Base-by-base conservation (phyloP, 1,140 invertebrate species). In the Drosophila parvula region DNA sequence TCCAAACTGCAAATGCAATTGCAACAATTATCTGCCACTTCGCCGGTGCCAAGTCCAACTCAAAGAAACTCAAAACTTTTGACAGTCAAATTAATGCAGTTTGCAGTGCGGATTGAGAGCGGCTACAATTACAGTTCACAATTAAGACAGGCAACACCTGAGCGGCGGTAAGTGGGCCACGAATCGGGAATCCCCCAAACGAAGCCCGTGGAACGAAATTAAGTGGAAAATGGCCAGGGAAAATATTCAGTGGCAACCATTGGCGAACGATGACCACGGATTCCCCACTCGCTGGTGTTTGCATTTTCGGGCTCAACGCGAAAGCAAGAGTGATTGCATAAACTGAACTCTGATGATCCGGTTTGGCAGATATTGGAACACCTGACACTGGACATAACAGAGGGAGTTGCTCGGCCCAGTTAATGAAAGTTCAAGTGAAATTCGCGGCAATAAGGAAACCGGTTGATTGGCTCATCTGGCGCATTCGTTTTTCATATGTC, bases 391-490 rank as follows among this genome's bases (percentile, higher is more conserved):
- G 38, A 73, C 62, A 57, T 53, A 51, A 57, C 38, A 18, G 48
- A 81, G 69, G 80, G 76, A 85, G 81, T 78, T 69, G 32, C 57
- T 59, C 53, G 40, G 67, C 50, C 45, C 70, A 78, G 69, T 83
- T 89, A 89, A 88, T 78, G 84, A 89, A 89, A 88, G 80, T 84
- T 88, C 74, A 74, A 88, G 83, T 88, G 84, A 88, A 88, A 88
- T 89, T 76, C 70, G 84, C 73, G 68, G 50, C 51, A 47, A 68
- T 59, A 62, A 40, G 40, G 57, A 78, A 88, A 89, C 84, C 84
- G 80, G 83, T 86, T 83, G 60, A 67, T 53, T 78, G 71, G 38
- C 48, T 62, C 86, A 78, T 63, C 58, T 55, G 51, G 51, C 53
- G 32, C 53, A 60, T 71, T 79, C 65, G 57, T 69, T 83, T 79